Base-by-base conservation (phyloP, 2,113 vertebrate genomes). In the Thomomys bottae region DNA sequence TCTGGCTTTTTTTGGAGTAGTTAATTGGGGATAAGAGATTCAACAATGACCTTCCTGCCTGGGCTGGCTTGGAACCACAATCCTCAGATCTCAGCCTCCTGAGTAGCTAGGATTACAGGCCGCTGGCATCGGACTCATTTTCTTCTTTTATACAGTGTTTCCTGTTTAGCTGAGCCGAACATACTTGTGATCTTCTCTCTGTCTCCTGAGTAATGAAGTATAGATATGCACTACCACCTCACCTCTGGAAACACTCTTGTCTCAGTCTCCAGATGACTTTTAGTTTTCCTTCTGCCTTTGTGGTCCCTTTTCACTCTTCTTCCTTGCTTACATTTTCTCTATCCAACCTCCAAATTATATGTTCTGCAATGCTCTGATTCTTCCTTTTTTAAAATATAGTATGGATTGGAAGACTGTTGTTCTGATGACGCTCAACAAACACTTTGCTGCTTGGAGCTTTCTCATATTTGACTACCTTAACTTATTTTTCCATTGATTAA, bases 381-480 rank as follows among this genome's bases (percentile, higher is more conserved):
- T 89, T 92, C 28, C 61, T 87, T 70, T 70, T 66, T 77, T 59
- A 86, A 57, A 57, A 45, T 61, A 8, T 26, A 78, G 26, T 94
- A 11, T 87, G 32, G 34, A 75, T 63, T 75, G 36, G 1, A 83
- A 92, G 57, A 45, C 26, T 10, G 61, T 30, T 92, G 24, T 75
- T 87, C 61, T 92, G 40, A 54, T 45, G 24, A 83, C 64, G 40
- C 24, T 12, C 87, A 89, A 8, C 64, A 7, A 17, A 61, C 26
- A 24, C 30, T 28, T 82, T 45, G 18, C 63, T 24, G 30, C 23
- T 23, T 57, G 67, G 61, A 63, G 36, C 18, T 63, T 86, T 54
- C 26, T 38, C 63, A 86, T 23, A 28, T 34, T 64, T 77, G 45
- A 61, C 21, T 30, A 70, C 63, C 59, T n/a, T 54, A 70, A 42